Conservation (phyloP, 2,113 vertebrate genomes). For the Chiloscyllium plagiosum region DNA sequence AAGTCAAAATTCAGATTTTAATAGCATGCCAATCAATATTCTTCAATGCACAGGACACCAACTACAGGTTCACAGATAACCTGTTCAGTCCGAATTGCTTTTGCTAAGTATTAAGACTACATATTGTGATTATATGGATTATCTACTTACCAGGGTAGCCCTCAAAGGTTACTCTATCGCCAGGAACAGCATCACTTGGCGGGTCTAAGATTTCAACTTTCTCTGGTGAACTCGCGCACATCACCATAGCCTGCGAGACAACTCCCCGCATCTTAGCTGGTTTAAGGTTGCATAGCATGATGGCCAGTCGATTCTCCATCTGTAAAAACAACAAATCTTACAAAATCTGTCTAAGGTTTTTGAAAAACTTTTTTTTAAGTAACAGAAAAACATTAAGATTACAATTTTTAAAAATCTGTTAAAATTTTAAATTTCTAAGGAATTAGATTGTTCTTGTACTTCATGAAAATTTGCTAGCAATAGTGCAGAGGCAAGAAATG, state of each 20-base stretch:
- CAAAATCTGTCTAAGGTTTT: background rate
- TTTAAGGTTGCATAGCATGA: conserved; percentile 89
- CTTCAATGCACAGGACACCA: background rate
- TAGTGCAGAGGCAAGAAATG: background rate
- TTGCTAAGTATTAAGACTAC: background rate
- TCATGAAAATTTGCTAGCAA: background rate
- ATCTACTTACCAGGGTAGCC: conserved; percentile 70
- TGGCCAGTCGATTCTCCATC: conserved; percentile 89
- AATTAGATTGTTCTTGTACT: background rate
- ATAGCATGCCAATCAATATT: background rate
- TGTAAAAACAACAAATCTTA: conserved; percentile 47
- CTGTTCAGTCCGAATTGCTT: background rate
- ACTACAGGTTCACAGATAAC: background rate
- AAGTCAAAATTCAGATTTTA: background rate
- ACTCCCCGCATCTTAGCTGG: conserved; percentile 84
- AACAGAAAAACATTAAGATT: background rate
- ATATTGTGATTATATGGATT: background rate
- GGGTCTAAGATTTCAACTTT: conserved; percentile 86
- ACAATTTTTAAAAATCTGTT: background rate
- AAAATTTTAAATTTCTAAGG: background rate
- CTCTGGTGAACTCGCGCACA: conserved; percentile 86
- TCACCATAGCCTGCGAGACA: conserved; percentile 82
- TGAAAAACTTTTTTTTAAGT: background rate
- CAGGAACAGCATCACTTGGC: conserved; percentile 69
- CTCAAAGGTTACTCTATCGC: conserved; percentile 77